Conservation (phyloP, 2,113 vertebrate species). For the rabbit (Oryctolagus cuniculus) region mOryCun1.1 NC_091432.1:98620001-98620500, state of each 20-base stretch:
- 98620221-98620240: conserved; percentile 77
- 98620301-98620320: conserved; percentile 28
- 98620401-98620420: conserved; percentile 39
- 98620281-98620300: conserved; percentile 75
- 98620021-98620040: background rate
- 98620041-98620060: background rate
- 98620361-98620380: conserved; percentile 39
- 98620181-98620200: conserved; percentile 68
- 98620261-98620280: conserved; percentile 71
- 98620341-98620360: conserved; percentile 39
- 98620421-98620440: conserved; percentile 49
- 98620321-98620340: background rate
- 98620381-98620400: conserved; percentile 34
- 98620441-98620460: conserved; percentile 15
- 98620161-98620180: conserved; percentile 65
- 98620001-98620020: background rate
- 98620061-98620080: background rate
- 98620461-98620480: background rate
- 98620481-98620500: conserved; percentile 49
- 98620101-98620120: background rate
- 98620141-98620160: conserved; percentile 68
- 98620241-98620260: conserved; percentile 75
- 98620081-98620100: background rate
- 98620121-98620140: conserved; percentile 37
- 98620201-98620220: conserved; percentile 68